Conservation (phyloP, 2,797 vertebrate genomes). For the Gambelia wislizenii region DNA sequence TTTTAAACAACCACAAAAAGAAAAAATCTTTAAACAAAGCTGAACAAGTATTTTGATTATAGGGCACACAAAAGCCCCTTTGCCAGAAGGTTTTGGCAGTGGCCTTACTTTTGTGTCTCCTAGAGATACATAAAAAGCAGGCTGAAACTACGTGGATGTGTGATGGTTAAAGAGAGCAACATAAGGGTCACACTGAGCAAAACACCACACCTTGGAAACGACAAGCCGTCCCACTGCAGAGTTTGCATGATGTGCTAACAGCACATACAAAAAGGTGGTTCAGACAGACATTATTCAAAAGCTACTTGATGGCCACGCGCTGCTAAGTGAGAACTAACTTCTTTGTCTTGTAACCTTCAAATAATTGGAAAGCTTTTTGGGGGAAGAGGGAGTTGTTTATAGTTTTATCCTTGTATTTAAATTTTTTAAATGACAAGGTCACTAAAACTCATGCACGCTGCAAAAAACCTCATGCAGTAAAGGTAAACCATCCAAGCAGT, state of each 20-base stretch:
- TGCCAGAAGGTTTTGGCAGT: slow-evolving; percentile 74
- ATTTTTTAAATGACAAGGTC: slow-evolving; percentile 87
- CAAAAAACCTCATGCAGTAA: slow-evolving; percentile 99
- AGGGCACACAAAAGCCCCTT: slow-evolving; percentile 69
- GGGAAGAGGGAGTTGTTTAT: slow-evolving; percentile 77
- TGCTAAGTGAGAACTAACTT: slow-evolving; percentile 63
- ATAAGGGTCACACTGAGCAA: slow-evolving; percentile 52
- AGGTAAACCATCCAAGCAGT: slow-evolving; percentile 99
- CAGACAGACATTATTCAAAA: slow-evolving; percentile 76
- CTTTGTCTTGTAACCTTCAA: slow-evolving; percentile 79
- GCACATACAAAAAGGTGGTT: slow-evolving; percentile 68
- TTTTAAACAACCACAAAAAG: slow-evolving; percentile 77
- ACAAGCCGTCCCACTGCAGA: slow-evolving; percentile 74
- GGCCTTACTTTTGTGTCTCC: slow-evolving; percentile 72
- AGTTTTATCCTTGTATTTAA: slow-evolving; percentile 83
- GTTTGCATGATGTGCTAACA: slow-evolving; percentile 66
- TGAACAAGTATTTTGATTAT: slow-evolving; percentile 71
- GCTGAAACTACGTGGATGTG: slow-evolving; percentile 20
- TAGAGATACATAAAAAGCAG: slow-evolving; percentile 54
- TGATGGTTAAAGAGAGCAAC: slow-evolving; percentile 59
- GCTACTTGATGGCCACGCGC: slow-evolving; percentile 75
- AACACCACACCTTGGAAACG: slow-evolving; percentile 27
- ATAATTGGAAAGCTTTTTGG: slow-evolving; percentile 90
- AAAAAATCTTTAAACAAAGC: slow-evolving; percentile 75
- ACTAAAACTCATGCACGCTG: slow-evolving; percentile 98